phyloP scores from a whole-genome alignment of 2,797 vertebrate species.

The Gobio occitaniae region DNA sequence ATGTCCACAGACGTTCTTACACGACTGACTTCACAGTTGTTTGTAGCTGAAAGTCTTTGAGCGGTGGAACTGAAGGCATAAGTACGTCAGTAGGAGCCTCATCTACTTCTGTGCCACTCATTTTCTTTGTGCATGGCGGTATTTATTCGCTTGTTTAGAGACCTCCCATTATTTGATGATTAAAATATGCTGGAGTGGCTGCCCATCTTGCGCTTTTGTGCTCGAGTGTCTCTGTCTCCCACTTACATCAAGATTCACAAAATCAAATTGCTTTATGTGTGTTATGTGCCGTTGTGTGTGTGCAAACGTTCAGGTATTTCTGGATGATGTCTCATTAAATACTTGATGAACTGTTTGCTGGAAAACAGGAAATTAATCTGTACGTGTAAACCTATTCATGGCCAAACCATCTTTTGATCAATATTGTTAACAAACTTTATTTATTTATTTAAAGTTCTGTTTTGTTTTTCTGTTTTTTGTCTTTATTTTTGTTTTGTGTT shows the following conservation, averaged over 20 bases:
- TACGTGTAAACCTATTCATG: not conserved
- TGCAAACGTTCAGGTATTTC: constrained; percentile 21
- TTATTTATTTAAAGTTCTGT: not conserved
- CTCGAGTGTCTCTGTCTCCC: not conserved
- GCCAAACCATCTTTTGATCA: not conserved
- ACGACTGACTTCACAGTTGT: constrained; percentile 26
- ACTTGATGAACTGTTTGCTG: constrained; percentile 2
- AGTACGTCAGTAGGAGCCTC: constrained; percentile 23
- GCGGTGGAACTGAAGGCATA: constrained; percentile 20
- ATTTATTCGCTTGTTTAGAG: constrained; percentile 10
- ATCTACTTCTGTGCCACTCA: constrained; percentile 18
- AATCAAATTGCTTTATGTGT: not conserved
- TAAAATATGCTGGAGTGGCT: constrained; percentile 17
- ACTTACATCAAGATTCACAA: not conserved
- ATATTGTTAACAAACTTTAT: not conserved
- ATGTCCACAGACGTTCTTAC: constrained; percentile 17
- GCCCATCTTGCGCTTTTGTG: not conserved
- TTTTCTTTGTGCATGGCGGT: constrained; percentile 12
- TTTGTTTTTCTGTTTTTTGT: not conserved
- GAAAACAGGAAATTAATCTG: not conserved
- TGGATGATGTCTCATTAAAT: constrained; percentile 45
- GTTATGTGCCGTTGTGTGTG: not conserved
- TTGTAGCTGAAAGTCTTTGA: constrained; percentile 47
- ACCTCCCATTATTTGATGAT: constrained; percentile 4
- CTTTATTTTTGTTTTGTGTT: no score